Percentiles rank a stretch among this genome's conserved stretches.
These are phyloP conservation scores for Dendrocopos noguchii DNA, from an alignment of 2,113 vertebrate species.

Conservation along the genomic window DNA sequence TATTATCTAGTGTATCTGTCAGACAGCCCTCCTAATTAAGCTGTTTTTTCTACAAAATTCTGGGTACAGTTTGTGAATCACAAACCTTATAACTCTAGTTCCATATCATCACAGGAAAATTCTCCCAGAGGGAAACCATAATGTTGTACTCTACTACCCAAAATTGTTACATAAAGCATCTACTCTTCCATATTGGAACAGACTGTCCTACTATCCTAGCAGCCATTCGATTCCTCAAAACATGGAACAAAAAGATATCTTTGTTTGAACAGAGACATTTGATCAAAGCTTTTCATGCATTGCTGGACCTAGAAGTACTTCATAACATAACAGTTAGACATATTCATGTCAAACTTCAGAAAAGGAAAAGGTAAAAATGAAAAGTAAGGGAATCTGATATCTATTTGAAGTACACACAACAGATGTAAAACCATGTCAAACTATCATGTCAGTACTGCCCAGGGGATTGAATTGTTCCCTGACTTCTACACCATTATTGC, in stretches of 20 bases:
- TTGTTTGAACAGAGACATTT: constrained; percentile 31
- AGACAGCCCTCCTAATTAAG: constrained; percentile 39
- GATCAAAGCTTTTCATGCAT: constrained; percentile 20
- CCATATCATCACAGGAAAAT: constrained; percentile 7
- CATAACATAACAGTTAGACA: neutral
- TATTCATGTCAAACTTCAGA: constrained; percentile 7
- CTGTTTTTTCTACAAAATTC: constrained; percentile 12
- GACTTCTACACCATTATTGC: neutral
- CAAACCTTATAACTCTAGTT: constrained; percentile 13
- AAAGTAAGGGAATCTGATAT: neutral
- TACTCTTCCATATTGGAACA: neutral
- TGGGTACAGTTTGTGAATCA: constrained; percentile 23
- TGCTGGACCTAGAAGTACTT: constrained; percentile 4
- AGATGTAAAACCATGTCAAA: neutral
- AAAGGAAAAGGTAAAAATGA: constrained; percentile 17
- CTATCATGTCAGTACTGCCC: neutral
- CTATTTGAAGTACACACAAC: neutral
- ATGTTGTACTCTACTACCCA: neutral
- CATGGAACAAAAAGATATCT: neutral
- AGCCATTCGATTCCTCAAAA: constrained; percentile 20
- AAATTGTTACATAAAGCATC: neutral
- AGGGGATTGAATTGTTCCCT: neutral
- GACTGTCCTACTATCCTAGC: neutral
- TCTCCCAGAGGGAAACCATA: neutral
- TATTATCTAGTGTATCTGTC: constrained; percentile 1